phyloP scores from a whole-genome alignment of 2,888 invertebrate genomes.

The Xestoiulus laeticollis region DNA sequence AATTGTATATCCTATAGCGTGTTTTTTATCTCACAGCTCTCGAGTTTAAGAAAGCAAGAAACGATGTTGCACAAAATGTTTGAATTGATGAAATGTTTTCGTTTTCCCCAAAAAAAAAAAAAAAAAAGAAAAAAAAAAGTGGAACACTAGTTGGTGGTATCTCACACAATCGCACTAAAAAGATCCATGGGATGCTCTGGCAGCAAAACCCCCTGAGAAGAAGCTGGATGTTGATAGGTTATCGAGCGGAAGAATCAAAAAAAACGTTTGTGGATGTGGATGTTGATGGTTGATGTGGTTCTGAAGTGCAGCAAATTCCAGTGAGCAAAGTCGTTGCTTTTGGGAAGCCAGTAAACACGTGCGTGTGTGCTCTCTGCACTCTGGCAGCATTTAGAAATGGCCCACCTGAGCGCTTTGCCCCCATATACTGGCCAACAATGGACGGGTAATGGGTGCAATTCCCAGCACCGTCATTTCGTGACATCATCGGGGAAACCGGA shows the following conservation, averaged over 20 bases:
- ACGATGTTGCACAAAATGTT: not conserved
- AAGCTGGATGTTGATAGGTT: too few species aligned
- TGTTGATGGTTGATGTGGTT: too few species aligned
- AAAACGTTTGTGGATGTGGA: too few species aligned
- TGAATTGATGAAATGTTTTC: slow-evolving; percentile 10
- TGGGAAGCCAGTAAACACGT: not conserved
- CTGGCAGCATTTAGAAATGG: not conserved
- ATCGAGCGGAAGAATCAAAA: not conserved
- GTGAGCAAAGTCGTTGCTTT: not conserved
- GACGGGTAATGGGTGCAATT: slow-evolving; percentile 17
- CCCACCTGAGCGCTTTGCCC: slow-evolving; percentile 37
- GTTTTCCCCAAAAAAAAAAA: not conserved
- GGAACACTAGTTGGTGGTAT: slow-evolving; percentile 25
- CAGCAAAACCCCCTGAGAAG: not conserved
- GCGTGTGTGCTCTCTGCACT: slow-evolving; percentile 21
- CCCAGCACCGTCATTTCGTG: slow-evolving; percentile 13
- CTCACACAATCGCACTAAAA: slow-evolving; percentile 1
- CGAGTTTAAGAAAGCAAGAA: not conserved
- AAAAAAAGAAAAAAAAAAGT: not conserved
- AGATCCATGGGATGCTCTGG: not conserved
- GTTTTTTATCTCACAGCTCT: not conserved
- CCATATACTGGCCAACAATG: slow-evolving; percentile 31
- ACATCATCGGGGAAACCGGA: not conserved
- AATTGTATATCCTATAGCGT: slow-evolving; percentile 4
- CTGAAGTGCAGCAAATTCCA: too few species aligned